Base-by-base conservation (phyloP, 2,888 invertebrate species). In the Opisthograptis luteolata region DNA sequence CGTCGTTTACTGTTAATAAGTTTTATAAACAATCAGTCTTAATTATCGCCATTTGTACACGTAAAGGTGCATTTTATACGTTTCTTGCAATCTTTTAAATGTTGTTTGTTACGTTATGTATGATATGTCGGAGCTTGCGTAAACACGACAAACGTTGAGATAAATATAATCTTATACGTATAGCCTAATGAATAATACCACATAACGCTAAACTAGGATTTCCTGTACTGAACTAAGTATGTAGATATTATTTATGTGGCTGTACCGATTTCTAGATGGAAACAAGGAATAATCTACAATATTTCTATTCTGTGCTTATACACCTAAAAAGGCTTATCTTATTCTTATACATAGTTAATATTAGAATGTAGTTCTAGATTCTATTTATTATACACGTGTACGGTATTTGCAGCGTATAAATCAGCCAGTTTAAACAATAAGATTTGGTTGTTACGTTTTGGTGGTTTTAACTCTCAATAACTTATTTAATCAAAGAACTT, bases 1-100 rank as follows among this genome's bases (percentile, higher is more conserved):
- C 25, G 0, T 34, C 1, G 19, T 15, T 31, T 37, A 43, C 30
- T 31, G 22, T 27, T 43, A 32, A 30, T 14, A 37, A 43, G 28
- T 36, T 30, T 27, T 36, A 56, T 43, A 31, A 17, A 52, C 40
- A 58, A 44, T 52, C 44, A 39, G 46, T 53, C 56, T 44, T 61
- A 55, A 64, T 64, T 51, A 57, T 42, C n/a, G 25, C 50, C 48
- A 61, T 61, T 61, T 61, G 59, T 47, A 42, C 32, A 20, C 42
- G 27, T 31, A 22, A 36, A 44, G 19, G 22, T 40, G 48, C 46
- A 51, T 51, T 49, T 51, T 53, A 48, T 46, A 34, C 46, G 49
- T 51, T 44, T 44, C 37, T 49, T 42, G 42, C 42, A 37, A 42
- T 42, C 36, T 13, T 34, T 48, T 36, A 41, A 30, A 22, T 36